Conservation (phyloP, 2,888 invertebrate genomes). For the Sminthurides aquaticus region DNA sequence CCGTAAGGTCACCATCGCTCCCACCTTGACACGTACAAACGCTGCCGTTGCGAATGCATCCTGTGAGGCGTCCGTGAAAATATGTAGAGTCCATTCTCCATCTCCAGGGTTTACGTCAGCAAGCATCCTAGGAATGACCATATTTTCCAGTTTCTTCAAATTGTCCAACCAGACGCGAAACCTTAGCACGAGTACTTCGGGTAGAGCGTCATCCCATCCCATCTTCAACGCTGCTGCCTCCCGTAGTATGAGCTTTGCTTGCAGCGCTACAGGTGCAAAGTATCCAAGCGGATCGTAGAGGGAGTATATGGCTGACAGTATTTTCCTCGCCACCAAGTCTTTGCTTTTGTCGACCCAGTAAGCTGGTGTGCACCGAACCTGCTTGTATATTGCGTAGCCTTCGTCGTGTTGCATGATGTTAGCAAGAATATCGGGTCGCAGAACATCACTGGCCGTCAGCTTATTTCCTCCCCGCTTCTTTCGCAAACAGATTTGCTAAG, state of each 20-base stretch:
- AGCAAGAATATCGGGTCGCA: not conserved
- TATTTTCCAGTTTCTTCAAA: no score
- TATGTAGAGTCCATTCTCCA: no score
- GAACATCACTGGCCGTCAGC: constrained; percentile 16
- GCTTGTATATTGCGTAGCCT: constrained; percentile 22
- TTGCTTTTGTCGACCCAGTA: constrained; percentile 22
- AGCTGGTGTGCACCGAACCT: constrained; percentile 22
- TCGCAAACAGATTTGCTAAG: constrained; percentile 15
- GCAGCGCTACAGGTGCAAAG: no score
- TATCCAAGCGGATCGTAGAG: no score
- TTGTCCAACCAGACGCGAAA: constrained; percentile 11
- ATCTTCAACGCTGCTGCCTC: no score
- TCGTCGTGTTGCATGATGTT: constrained; percentile 24
- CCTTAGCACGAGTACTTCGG: constrained; percentile 2
- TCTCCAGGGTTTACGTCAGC: no score
- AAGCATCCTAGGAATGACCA: no score
- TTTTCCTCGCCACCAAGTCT: constrained; percentile 26
- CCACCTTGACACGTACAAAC: no score
- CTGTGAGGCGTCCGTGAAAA: no score
- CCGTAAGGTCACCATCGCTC: no score
- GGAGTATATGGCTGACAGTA: constrained; percentile 26
- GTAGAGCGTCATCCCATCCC: constrained; percentile 19
- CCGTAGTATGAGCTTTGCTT: no score
- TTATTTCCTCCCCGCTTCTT: constrained; percentile 11
- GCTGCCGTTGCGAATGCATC: no score